These are phyloP conservation scores for Belonocnema kinseyi DNA, from an alignment of 1,140 invertebrate genomes.

Conservation along the genomic window DNA sequence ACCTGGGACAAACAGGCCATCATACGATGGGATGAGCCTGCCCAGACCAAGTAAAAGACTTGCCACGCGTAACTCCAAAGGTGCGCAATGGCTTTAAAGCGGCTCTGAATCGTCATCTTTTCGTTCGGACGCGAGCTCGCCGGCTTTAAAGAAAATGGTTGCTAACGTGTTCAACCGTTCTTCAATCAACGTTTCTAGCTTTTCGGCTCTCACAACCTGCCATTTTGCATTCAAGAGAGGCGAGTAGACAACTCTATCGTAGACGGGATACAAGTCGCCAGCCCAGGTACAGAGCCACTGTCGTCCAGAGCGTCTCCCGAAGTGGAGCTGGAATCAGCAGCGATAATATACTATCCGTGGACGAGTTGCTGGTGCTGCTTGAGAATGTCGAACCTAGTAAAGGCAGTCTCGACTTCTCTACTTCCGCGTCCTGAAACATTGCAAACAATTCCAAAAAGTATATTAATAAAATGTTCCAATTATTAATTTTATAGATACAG, in stretches of 20 bases:
- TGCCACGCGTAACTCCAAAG: neutral
- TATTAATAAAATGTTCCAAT: neutral
- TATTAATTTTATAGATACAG: too few species aligned
- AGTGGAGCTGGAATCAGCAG: constrained; percentile 70
- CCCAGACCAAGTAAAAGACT: neutral
- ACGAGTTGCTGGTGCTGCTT: constrained; percentile 52
- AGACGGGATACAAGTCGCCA: constrained; percentile 72
- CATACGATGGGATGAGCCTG: neutral
- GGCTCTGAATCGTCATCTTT: constrained; percentile 27
- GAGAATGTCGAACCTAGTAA: constrained; percentile 62
- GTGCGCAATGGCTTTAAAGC: neutral
- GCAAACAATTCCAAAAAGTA: constrained; percentile 13
- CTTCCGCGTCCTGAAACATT: constrained; percentile 70
- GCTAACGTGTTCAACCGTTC: constrained; percentile 46
- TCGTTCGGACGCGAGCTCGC: constrained; percentile 48
- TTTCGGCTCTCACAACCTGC: neutral
- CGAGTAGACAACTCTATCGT: constrained; percentile 64
- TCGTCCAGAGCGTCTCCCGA: constrained; percentile 73
- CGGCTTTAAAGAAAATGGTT: constrained; percentile 50
- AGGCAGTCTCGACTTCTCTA: constrained; percentile 68
- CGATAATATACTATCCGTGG: constrained; percentile 67
- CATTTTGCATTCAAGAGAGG: neutral
- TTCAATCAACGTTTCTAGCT: constrained; percentile 40
- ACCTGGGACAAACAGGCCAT: neutral
- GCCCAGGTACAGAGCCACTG: constrained; percentile 71